Conservation (phyloP, 2,113 vertebrate species). For the Pachypanchax playfairii region DNA sequence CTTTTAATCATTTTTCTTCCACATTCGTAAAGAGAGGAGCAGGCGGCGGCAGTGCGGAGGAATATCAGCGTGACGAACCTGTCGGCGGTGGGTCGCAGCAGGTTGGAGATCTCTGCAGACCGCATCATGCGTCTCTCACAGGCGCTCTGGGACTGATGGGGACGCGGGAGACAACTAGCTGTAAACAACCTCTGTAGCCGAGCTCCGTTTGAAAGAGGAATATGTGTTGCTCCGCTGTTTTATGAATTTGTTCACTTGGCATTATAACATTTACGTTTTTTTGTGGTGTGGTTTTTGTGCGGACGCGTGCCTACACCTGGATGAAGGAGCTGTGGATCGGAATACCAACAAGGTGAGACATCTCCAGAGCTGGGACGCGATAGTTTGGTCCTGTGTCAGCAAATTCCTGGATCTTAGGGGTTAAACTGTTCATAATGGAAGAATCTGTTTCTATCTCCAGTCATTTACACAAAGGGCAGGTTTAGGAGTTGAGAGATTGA, state of each 20-base stretch:
- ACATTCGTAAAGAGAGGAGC: constrained; percentile 65
- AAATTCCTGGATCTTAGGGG: neutral
- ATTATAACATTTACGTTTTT: constrained; percentile 3
- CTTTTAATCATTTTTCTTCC: constrained; percentile 71
- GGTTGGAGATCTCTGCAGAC: constrained; percentile 55
- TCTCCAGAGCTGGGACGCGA: constrained; percentile 2
- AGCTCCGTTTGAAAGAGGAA: constrained; percentile 18
- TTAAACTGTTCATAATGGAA: neutral
- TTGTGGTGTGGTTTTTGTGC: constrained; percentile 5
- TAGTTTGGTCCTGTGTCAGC: constrained; percentile 26
- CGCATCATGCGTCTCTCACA: constrained; percentile 59
- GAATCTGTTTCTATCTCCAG: neutral
- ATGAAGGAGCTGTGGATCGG: constrained; percentile 47
- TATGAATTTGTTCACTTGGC: constrained; percentile 11
- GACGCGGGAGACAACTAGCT: constrained; percentile 25
- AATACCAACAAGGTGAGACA: constrained; percentile 76
- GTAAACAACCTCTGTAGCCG: constrained; percentile 42
- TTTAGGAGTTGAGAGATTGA: constrained; percentile 25
- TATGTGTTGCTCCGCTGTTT: constrained; percentile 17
- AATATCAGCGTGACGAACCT: constrained; percentile 47
- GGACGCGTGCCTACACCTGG: constrained; percentile 42
- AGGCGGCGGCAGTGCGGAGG: constrained; percentile 59
- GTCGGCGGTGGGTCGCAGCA: constrained; percentile 49
- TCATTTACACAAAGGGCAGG: constrained; percentile 9
- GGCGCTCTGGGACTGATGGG: constrained; percentile 54